phyloP scores from a whole-genome alignment of 1,140 invertebrate genomes.

The Doryteuthis pealeii region DNA sequence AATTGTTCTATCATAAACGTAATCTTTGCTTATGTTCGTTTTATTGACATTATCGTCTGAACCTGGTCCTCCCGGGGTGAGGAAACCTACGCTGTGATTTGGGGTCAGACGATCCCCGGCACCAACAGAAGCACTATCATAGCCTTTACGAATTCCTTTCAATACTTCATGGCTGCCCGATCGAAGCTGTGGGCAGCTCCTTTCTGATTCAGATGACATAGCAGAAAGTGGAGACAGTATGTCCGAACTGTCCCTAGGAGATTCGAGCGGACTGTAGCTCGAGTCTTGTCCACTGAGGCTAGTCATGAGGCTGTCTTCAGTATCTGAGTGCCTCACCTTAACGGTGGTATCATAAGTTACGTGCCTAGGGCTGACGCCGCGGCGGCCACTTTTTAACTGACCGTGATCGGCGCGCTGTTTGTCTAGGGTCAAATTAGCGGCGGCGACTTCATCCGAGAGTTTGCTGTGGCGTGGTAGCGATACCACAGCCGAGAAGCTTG shows the following conservation, averaged over 20 bases:
- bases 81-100: not conserved
- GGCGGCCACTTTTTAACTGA: constrained; percentile 20
- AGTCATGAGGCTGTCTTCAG: constrained; percentile 36
- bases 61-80: not conserved
- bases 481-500: constrained; percentile 42
- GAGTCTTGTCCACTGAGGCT: constrained; percentile 19
- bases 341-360: constrained; percentile 45
- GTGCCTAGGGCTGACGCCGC: constrained; percentile 36
- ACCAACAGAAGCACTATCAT: not conserved
- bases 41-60: constrained; percentile 3
- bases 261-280: constrained; percentile 9
- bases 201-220: constrained; percentile 5
- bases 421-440: constrained; percentile 36
- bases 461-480: constrained; percentile 30
- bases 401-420: constrained; percentile 21
- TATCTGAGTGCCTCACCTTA: constrained; percentile 43
- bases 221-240: constrained; percentile 1
- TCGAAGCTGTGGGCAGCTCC: not conserved
- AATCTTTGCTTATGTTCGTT: constrained; percentile 27
- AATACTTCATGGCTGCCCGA: not conserved
- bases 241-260: not conserved
- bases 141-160: not conserved
- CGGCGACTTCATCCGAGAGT: constrained; percentile 24
- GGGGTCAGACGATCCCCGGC: not conserved
- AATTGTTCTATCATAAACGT: constrained; percentile 35